Evolutionary conservation across 2,888 invertebrate species (phyloP), one percentile per base, ranked within the genome.

Genomic region (Drosophila neotestacea): DNA sequence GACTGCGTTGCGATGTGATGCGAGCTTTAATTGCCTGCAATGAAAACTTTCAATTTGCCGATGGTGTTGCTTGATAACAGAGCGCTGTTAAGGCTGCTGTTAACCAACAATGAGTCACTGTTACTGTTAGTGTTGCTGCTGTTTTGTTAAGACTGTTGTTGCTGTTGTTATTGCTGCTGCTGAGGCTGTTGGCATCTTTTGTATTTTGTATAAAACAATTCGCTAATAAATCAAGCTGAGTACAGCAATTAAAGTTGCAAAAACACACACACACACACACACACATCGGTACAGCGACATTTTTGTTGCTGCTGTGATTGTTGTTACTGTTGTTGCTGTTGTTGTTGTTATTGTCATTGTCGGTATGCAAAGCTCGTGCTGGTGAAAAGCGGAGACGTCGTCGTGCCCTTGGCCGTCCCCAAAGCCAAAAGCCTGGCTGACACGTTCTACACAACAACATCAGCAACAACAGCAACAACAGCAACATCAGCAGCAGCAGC

Each of bases 181-280:
- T 64, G 64, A 75, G 79, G 78, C 81, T 78, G 78, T 86, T 82
- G 81, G 78, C 70, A 86, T 85, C 73, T 85, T 81, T 65, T 70
- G 62, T 70, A 58, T 72, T 81, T 65, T 70, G 62, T 70, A 58
- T 72, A 87, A 85, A 84, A 85, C 85, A 86, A 86, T 86, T 89
- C 89, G 76, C 88, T 85, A 87, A 86, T 86, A 86, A 86, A 87
- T 88, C 88, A 87, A 89, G 77, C 64, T 70, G 75, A 72, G 83
- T 85, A 88, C 89, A 82, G 89, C 90, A 90, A 90, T 90, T 90
- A 88, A 88, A 88, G 88, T 82, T 82, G 88, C 89, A 89, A 88
- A 81, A 79, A 77, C 50, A 76, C 42, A 66, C 51, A 71, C 38
- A 71, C 34, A 48, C 16, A 52, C 13, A 39, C 52, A 73, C 41